Base-by-base conservation (phyloP, 2,113 vertebrate genomes). In the Neodontobutis hainanensis region DNA sequence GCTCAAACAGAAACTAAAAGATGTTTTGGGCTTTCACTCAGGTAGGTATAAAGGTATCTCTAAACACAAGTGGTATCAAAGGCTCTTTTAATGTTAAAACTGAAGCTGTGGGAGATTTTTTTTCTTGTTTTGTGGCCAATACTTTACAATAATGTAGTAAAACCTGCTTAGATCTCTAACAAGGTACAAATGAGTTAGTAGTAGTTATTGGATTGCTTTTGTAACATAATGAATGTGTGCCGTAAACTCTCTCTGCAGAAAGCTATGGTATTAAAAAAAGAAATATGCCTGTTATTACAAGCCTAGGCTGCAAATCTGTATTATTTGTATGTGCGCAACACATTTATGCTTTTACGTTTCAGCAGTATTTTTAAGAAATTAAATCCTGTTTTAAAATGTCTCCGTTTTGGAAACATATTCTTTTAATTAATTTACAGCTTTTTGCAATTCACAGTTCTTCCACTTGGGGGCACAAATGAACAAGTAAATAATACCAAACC, bases 401-500 rank as follows among this genome's bases (percentile, higher is more conserved):
- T 27, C 19, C 3, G 19, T 27, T 27, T 27, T n/a, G 9, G n/a
- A 14, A 11, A 32, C 32, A 10, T 6, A 3, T 35, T 9, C 42
- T 47, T 58, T 12, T 35, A 32, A 56, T 53, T 19, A 62, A 77
- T 6, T 15, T 9, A 44, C 11, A 59, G 3, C 50, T 42, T 12
- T 5, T 36, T 78, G 83, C 65, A 89, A 32, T 87, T 81, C 65
- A 14, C 27, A 60, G 1, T 73, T 55, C 59, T 1, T 8, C 87
- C 90, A 90, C 90, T 86, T 87, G 90, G 82, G 82, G 90, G 90
- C 90, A 88, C 81, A 86, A 68, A 88, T 84, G 76, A 90, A 89
- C 87, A 89, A 90, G 83, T 46, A 83, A 84, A 79, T 74, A 55
- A 64, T 68, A 46, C 32, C 61, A 32, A 69, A 72, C 53, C 16